Conservation (phyloP, 2,113 vertebrate species). For the Microcebus tavaratra region DNA sequence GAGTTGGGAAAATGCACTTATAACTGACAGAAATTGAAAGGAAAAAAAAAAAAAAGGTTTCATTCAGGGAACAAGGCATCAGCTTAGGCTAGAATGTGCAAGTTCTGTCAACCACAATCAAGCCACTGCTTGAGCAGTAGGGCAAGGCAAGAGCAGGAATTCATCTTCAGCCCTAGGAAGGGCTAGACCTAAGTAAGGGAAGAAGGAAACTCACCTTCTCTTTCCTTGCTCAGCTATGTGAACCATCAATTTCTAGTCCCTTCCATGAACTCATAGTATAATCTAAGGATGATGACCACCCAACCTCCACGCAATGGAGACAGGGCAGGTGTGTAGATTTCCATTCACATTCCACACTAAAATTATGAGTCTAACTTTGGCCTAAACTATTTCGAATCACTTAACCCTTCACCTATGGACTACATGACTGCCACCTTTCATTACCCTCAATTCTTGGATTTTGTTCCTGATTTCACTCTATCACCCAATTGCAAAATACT, state of each 20-base stretch:
- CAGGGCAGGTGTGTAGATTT: not conserved
- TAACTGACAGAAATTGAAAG: not conserved
- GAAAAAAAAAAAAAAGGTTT: not conserved
- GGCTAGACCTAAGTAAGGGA: not conserved
- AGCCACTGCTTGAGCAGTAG: not conserved
- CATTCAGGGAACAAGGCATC: not conserved
- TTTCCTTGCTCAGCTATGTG: not conserved
- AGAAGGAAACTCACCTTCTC: not conserved
- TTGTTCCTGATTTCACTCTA: no score
- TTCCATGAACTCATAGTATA: not conserved
- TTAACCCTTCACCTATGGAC: not conserved
- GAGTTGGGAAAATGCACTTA: not conserved
- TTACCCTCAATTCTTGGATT: no score
- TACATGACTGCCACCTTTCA: not conserved
- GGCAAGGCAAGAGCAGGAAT: not conserved
- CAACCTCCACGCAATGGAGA: not conserved
- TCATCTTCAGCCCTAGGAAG: not conserved
- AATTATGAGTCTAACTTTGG: not conserved
- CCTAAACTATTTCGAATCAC: not conserved
- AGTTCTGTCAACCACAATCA: not conserved
- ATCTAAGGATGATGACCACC: not conserved
- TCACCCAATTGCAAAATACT: no score
- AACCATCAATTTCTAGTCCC: not conserved
- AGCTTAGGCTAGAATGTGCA: not conserved
- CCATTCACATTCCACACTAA: not conserved